Percentiles rank a stretch among this genome's conserved stretches.
These are phyloP conservation scores for western clawed frog (Xenopus tropicalis) DNA, from an alignment of 2,113 vertebrate genomes.

Conservation along the genomic window DNA sequence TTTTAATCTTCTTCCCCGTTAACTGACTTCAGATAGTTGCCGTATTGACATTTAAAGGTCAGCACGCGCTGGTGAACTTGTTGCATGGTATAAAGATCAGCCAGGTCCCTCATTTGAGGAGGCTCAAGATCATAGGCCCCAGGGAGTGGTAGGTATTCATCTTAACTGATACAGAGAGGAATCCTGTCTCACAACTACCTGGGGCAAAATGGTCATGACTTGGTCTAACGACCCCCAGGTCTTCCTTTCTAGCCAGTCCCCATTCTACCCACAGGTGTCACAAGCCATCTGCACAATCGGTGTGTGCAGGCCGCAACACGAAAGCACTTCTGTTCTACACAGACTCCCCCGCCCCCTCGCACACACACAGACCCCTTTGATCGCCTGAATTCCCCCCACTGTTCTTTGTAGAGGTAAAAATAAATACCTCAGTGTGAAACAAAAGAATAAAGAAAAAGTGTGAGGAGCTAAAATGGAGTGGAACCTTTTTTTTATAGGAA, in stretches of 20 bases:
- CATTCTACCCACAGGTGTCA: constrained; percentile 12
- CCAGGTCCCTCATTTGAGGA: too few species aligned
- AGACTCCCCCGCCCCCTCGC: neutral
- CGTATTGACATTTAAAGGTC: too few species aligned
- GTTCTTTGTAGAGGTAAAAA: neutral
- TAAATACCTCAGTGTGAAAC: neutral
- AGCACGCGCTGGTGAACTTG: too few species aligned
- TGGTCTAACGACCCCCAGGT: too few species aligned
- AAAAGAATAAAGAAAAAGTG: neutral
- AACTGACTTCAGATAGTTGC: too few species aligned
- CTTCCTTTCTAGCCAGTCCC: neutral
- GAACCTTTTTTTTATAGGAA: too few species aligned
- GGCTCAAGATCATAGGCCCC: too few species aligned
- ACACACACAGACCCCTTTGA: neutral
- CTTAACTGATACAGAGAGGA: too few species aligned
- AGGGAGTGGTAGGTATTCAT: too few species aligned
- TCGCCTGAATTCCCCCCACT: neutral
- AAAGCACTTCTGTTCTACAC: constrained; percentile 18
- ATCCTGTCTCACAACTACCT: neutral
- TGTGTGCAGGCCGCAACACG: constrained; percentile 16
- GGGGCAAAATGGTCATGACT: neutral
- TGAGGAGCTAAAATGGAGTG: too few species aligned
- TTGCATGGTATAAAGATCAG: too few species aligned
- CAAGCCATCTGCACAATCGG: neutral
- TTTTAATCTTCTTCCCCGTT: too few species aligned